A percentile compares a stretch with the other conserved stretches of the same genome.
Conservation (phyloP, 2,888 invertebrate genomes). For the Drosophila paranaensis region DNA sequence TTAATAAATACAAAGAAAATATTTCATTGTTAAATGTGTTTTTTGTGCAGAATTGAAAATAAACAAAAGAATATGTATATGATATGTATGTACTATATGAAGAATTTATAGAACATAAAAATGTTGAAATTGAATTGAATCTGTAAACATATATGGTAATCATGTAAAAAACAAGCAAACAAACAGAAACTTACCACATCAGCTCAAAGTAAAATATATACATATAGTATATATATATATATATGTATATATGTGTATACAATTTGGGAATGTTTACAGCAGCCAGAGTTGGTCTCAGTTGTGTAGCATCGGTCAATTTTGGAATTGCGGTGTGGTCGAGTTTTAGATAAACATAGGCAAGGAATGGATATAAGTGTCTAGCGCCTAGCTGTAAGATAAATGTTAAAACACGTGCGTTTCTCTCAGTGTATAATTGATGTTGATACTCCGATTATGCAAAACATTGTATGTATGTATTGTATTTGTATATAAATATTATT, state of each 20-base stretch:
- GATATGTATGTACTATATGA: constrained; percentile 4
- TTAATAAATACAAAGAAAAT: constrained; percentile 31
- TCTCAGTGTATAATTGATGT: constrained; percentile 53
- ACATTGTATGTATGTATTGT: constrained; percentile 64
- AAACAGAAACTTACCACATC: constrained; percentile 17
- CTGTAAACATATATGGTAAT: constrained; percentile 18
- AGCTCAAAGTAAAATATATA: constrained; percentile 15
- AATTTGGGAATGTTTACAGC: constrained; percentile 17
- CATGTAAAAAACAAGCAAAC: background rate
- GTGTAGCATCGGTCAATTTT: constrained; percentile 55
- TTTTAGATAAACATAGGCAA: constrained; percentile 19
- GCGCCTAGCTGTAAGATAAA: constrained; percentile 51
- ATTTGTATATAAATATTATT: constrained; percentile 62
- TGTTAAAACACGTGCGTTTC: constrained; percentile 66
- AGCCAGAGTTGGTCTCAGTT: constrained; percentile 7
- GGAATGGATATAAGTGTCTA: constrained; percentile 12
- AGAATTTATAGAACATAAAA: constrained; percentile 15
- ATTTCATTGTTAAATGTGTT: constrained; percentile 48
- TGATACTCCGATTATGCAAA: constrained; percentile 41
- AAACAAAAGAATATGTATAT: constrained; percentile 14
- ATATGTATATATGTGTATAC: background rate
- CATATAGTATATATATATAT: too few relatives aligned
- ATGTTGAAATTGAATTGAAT: background rate
- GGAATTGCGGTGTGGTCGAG: constrained; percentile 45
- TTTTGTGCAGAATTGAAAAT: constrained; percentile 33